phyloP scores from a whole-genome alignment of 2,888 invertebrate genomes.

The Apamea anceps region DNA sequence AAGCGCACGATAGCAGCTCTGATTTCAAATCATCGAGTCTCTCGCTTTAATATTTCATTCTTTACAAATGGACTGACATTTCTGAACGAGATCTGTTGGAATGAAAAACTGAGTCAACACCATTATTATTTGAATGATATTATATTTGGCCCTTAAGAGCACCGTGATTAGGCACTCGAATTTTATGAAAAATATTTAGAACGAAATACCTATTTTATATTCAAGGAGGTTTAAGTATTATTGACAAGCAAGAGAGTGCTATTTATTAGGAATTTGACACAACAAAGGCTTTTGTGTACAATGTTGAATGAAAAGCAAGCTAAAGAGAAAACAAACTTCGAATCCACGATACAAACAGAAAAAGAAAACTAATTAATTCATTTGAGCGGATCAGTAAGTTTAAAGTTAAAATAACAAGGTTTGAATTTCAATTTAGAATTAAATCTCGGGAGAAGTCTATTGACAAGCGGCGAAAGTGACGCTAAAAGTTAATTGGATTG shows the following conservation, averaged over 20 bases:
- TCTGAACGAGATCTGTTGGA: constrained; percentile 76
- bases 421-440: constrained; percentile 63
- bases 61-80: constrained; percentile 82
- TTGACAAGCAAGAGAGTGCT: constrained; percentile 31
- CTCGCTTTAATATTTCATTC: constrained; percentile 84
- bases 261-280: constrained; percentile 27
- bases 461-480: constrained; percentile 63
- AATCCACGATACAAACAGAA: neutral
- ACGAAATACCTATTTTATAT: constrained; percentile 37
- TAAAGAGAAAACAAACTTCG: neutral
- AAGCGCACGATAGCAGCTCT: constrained; percentile 74
- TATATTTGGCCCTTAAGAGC: constrained; percentile 63
- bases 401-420: constrained; percentile 50
- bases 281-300: constrained; percentile 9
- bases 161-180: constrained; percentile 49
- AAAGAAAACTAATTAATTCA: constrained; percentile 45
- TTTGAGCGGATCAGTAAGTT: constrained; percentile 37
- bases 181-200: constrained; percentile 41
- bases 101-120: constrained; percentile 78
- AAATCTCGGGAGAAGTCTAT: constrained; percentile 63
- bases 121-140: constrained; percentile 74
- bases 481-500: constrained; percentile 68
- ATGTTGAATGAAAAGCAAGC: constrained; percentile 13
- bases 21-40: constrained; percentile 82
- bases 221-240: constrained; percentile 37